Percentiles rank a stretch among this genome's conserved stretches.
Evolutionary conservation across 2,797 vertebrate genomes (phyloP).

Genomic region (Bucorvus abyssinicus): DNA sequence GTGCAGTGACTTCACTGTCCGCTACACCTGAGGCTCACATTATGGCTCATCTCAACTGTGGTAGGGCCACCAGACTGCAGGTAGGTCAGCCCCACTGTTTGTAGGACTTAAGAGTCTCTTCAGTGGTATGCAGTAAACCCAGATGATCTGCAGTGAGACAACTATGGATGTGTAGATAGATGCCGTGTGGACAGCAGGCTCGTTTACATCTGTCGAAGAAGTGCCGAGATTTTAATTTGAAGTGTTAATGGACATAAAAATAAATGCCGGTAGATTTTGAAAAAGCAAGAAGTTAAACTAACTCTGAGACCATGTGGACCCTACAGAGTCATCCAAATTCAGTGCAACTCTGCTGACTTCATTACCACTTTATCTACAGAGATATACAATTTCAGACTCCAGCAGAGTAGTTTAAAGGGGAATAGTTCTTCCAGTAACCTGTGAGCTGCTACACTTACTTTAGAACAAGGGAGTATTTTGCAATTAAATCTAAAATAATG

Average conservation of each 20-base stretch:
- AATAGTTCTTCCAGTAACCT: background rate
- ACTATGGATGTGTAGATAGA: no score
- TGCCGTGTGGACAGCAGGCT: background rate
- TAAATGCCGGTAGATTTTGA: background rate
- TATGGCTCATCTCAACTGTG: background rate
- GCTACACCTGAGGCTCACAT: fast-evolving
- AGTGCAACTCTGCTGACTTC: background rate
- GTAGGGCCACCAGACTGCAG: background rate
- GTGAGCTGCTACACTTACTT: background rate
- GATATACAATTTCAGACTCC: background rate
- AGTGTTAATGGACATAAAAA: background rate
- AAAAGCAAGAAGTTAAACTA: background rate
- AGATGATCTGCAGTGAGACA: background rate
- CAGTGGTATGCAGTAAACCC: background rate
- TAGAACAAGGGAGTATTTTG: background rate
- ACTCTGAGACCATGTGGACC: background rate
- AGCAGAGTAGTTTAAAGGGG: background rate
- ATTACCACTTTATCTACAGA: background rate
- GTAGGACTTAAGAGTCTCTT: background rate
- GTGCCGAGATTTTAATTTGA: background rate
- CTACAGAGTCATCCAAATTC: background rate
- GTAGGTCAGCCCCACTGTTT: background rate
- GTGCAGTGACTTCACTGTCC: background rate
- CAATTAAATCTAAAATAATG: background rate
- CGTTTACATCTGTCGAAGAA: background rate